Evolutionary conservation across 1,140 invertebrate genomes (phyloP).

Genomic region (Drosophila rufa): DNA sequence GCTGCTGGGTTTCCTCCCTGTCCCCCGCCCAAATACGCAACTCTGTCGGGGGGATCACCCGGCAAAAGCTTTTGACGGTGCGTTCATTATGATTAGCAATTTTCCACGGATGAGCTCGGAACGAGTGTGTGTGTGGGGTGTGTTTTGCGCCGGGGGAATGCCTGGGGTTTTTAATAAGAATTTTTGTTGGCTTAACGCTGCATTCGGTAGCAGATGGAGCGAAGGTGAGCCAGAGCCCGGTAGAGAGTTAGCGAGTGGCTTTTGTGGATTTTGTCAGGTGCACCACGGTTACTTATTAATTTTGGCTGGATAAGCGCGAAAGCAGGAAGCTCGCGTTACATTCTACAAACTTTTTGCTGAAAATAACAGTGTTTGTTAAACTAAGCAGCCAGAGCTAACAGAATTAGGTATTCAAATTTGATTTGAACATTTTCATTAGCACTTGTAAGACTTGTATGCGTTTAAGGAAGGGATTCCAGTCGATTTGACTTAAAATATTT

Average conservation of each 20-base stretch:
- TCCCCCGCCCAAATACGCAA: not conserved
- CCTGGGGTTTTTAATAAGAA: constrained; percentile 58
- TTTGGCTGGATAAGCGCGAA: constrained; percentile 27
- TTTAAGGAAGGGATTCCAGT: not conserved
- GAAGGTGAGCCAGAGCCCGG: constrained; percentile 6
- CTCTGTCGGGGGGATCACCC: constrained; percentile 13
- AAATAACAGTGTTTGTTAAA: not conserved
- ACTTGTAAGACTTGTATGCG: not conserved
- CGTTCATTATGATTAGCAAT: constrained; percentile 71
- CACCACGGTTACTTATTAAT: constrained; percentile 54
- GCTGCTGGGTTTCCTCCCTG: constrained; percentile 11
- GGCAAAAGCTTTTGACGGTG: constrained; percentile 48
- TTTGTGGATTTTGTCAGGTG: constrained; percentile 58
- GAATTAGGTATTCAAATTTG: constrained; percentile 10
- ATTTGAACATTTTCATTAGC: constrained; percentile 10
- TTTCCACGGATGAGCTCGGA: constrained; percentile 29
- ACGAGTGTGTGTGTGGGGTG: not conserved
- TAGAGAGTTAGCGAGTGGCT: constrained; percentile 34
- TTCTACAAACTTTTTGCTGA: constrained; percentile 1
- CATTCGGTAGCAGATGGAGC: constrained; percentile 35
- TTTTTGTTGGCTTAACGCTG: constrained; percentile 47
- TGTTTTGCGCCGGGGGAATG: constrained; percentile 21
- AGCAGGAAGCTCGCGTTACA: constrained; percentile 4
- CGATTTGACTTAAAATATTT: too few relatives aligned
- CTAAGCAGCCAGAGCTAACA: constrained; percentile 8